Percentiles rank a stretch among this genome's conserved stretches.
phyloP scores from a whole-genome alignment of 2,888 invertebrate genomes.

The Chrysopilus asiliformis region DNA sequence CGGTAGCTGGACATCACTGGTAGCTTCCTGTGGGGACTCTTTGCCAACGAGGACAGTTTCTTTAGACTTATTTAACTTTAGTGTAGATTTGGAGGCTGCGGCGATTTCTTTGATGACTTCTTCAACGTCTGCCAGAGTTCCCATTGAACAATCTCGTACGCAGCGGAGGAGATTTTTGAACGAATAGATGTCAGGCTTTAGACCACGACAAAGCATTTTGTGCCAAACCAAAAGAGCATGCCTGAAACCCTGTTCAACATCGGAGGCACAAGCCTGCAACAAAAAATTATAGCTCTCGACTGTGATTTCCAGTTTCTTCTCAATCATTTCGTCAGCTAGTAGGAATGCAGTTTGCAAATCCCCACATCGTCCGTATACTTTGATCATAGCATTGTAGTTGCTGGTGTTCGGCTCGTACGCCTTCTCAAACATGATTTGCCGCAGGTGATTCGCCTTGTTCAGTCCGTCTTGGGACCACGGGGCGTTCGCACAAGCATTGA shows the following conservation, averaged over 20 bases:
- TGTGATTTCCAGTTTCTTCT: constrained; percentile 46
- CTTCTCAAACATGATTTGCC: constrained; percentile 54
- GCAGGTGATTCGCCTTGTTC: constrained; percentile 49
- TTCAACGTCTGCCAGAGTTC: constrained; percentile 45
- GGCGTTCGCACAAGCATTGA: constrained; percentile 78
- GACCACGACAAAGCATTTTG: constrained; percentile 51
- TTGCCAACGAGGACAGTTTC: neutral
- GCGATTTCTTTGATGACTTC: constrained; percentile 37
- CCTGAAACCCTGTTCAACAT: constrained; percentile 65
- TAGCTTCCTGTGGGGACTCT: neutral
- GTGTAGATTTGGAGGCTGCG: neutral
- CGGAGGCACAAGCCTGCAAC: constrained; percentile 69
- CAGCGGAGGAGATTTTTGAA: constrained; percentile 72
- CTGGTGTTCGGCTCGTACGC: constrained; percentile 54
- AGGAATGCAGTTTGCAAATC: constrained; percentile 64
- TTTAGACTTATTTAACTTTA: neutral
- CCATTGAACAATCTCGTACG: constrained; percentile 69
- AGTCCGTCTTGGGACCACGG: constrained; percentile 56
- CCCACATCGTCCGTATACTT: constrained; percentile 76
- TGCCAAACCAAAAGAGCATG: constrained; percentile 79
- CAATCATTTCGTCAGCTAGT: constrained; percentile 72
- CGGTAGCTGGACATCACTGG: neutral
- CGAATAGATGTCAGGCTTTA: constrained; percentile 55
- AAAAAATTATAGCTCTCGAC: constrained; percentile 64
- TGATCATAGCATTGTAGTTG: constrained; percentile 81